Evolutionary conservation across 1,140 invertebrate genomes (phyloP).

Genomic region (Bombus ignitus): DNA sequence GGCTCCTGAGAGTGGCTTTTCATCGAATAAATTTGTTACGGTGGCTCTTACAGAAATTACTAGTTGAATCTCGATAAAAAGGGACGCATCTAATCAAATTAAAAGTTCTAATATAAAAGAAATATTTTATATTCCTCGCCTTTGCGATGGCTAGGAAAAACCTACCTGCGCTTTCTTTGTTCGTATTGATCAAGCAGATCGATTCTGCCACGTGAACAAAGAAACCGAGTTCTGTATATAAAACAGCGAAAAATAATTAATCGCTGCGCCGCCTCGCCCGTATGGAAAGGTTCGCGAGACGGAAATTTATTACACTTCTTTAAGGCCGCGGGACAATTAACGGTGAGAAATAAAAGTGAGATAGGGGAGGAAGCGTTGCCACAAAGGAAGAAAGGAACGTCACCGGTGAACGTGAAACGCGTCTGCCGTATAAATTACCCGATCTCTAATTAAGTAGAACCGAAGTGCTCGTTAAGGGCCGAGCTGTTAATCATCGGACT

Average conservation of each 20-base stretch:
- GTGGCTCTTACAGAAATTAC: constrained; percentile 61
- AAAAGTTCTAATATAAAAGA: constrained; percentile 14
- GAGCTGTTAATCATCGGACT: constrained; percentile 61
- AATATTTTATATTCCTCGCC: background rate
- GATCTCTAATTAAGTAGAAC: constrained; percentile 67
- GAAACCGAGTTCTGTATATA: background rate
- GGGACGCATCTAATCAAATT: background rate
- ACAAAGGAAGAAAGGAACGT: constrained; percentile 37
- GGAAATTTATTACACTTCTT: constrained; percentile 41
- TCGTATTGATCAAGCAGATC: background rate
- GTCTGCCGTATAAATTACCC: constrained; percentile 63
- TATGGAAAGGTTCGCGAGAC: background rate
- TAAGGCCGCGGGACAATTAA: constrained; percentile 46
- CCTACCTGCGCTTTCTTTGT: background rate
- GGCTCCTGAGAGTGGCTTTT: constrained; percentile 24
- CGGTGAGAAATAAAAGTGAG: constrained; percentile 34
- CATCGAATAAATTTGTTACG: constrained; percentile 69
- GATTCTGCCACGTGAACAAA: background rate
- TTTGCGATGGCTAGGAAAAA: background rate
- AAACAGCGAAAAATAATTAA: constrained; percentile 37
- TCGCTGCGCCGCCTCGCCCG: too few species aligned
- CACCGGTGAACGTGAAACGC: constrained; percentile 36
- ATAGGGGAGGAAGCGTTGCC: background rate
- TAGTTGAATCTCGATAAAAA: constrained; percentile 38
- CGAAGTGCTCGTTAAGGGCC: constrained; percentile 59